Evolutionary conservation across 2,113 vertebrate species (phyloP), one percentile per base, ranked within the genome.

Genomic region (Leptodactylus fuscus): DNA sequence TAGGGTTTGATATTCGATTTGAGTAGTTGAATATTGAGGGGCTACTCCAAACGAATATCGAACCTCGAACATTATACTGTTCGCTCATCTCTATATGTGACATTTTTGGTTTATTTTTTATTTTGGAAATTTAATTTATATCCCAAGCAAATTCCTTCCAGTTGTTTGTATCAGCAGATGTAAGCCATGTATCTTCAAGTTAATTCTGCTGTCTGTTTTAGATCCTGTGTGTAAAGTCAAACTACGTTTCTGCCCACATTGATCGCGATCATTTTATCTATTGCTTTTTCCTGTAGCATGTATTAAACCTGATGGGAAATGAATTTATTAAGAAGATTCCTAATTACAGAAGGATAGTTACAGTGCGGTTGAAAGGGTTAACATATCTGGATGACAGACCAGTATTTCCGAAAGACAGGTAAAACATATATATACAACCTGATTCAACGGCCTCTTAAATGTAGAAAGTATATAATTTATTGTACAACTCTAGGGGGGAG

Each of bases 331-430:
- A 65, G 86, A 94, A 95, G 82, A 96, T 98, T 51, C 70, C 93
- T 38, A 94, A 96, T 90, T 99, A 99, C 79, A 96, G 98, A 79
- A 97, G 94, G 91, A 95, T 93, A 0, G 81, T 97, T 85, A 98
- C 90, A 0, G 88, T 96, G 22, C 94, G 82, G 6, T 93, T 99
- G 0, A 95, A 95, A 87, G 90, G 93, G 13, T 88, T 99, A 58
- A 98, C 94, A 0, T 98, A 93, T 81, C 92, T 99, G 69, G 98
- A 99, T 62, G 95, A 98, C 85, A 94, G 95, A 34, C 98, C 98
- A 0, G 95, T 99, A 51, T 99, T 98, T 88, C 97, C 97, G 79
- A 97, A 94, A 90, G 97, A 99, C 18, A 96, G 96, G 96, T 97
- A 90, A 92, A 91, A 48, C 29, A 34, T 24, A 69, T 11, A 67